Percentiles rank a stretch among this genome's conserved stretches.
These are phyloP conservation scores for Euthynnus affinis DNA, from an alignment of 2,797 vertebrate species.

Conservation along the genomic window DNA sequence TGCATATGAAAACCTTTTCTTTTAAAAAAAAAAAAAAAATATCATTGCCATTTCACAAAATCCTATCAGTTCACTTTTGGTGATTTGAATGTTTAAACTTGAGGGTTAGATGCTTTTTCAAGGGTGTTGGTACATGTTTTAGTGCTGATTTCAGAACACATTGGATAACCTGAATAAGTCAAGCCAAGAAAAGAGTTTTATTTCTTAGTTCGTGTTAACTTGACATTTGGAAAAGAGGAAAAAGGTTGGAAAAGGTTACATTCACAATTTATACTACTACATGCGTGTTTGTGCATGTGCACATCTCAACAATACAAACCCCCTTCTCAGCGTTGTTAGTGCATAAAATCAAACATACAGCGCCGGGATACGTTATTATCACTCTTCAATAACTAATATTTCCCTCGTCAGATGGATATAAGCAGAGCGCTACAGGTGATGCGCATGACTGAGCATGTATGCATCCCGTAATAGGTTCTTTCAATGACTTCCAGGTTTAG, in stretches of 20 bases:
- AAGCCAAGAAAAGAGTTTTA: neutral
- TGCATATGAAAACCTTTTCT: neutral
- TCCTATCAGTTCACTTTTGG: neutral
- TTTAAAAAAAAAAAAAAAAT: too few relatives aligned
- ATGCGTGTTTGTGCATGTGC: neutral
- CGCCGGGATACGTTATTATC: slow-evolving; percentile 13
- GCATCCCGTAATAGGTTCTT: slow-evolving; percentile 46
- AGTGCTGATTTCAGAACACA: neutral
- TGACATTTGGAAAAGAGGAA: neutral
- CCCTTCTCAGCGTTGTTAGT: neutral
- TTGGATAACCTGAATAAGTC: neutral
- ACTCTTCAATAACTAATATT: slow-evolving; percentile 45
- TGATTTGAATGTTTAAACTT: neutral
- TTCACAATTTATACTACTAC: neutral
- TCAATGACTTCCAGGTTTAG: slow-evolving; percentile 61
- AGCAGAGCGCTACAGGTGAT: slow-evolving; percentile 24
- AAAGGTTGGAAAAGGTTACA: neutral
- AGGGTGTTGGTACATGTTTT: neutral
- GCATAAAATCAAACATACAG: neutral
- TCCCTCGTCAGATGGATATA: slow-evolving; percentile 5
- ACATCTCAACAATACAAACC: neutral
- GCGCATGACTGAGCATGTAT: slow-evolving; percentile 53
- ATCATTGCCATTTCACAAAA: neutral
- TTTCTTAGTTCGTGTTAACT: neutral
- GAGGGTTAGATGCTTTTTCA: neutral